A percentile compares a stretch with the other conserved stretches of the same genome.
Conservation (phyloP, 1,140 invertebrate genomes). For the Euwallacea similis region DNA sequence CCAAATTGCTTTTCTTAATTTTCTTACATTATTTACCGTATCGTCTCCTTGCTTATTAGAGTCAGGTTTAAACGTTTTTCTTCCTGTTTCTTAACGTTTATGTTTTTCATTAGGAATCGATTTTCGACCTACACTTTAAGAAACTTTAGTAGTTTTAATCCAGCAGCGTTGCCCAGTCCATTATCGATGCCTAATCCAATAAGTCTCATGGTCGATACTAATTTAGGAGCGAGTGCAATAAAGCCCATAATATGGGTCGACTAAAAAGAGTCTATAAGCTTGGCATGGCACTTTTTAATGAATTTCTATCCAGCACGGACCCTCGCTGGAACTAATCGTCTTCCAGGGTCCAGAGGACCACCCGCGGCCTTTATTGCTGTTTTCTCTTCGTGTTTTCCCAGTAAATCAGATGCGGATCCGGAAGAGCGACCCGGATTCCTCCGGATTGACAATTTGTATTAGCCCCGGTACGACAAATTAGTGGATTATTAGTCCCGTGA, state of each 20-base stretch:
- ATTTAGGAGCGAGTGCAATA: background rate
- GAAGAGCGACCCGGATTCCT: slow-evolving; percentile 36
- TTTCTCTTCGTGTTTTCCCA: slow-evolving; percentile 44
- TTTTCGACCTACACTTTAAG: no score
- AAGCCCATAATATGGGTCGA: slow-evolving; percentile 31
- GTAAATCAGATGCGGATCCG: slow-evolving; percentile 48
- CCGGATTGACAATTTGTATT: slow-evolving; percentile 53
- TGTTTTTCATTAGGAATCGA: no score
- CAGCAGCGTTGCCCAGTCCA: no score
- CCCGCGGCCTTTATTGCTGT: slow-evolving; percentile 44
- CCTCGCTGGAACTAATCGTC: slow-evolving; percentile 36
- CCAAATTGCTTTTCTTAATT: slow-evolving; percentile 32
- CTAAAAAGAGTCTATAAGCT: slow-evolving; percentile 36
- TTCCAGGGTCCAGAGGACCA: slow-evolving; percentile 34
- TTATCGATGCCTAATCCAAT: background rate
- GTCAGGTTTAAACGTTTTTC: background rate
- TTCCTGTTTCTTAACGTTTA: background rate
- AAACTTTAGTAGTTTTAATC: no score
- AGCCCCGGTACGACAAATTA: slow-evolving; percentile 51
- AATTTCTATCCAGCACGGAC: slow-evolving; percentile 30
- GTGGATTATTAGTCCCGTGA: slow-evolving; percentile 53
- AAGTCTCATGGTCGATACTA: slow-evolving; percentile 7
- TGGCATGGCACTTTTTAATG: slow-evolving; percentile 39
- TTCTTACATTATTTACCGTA: slow-evolving; percentile 23
- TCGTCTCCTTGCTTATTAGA: background rate